These are phyloP conservation scores for Beris morrisii DNA, from an alignment of 2,888 invertebrate species.

Conservation along the genomic window DNA sequence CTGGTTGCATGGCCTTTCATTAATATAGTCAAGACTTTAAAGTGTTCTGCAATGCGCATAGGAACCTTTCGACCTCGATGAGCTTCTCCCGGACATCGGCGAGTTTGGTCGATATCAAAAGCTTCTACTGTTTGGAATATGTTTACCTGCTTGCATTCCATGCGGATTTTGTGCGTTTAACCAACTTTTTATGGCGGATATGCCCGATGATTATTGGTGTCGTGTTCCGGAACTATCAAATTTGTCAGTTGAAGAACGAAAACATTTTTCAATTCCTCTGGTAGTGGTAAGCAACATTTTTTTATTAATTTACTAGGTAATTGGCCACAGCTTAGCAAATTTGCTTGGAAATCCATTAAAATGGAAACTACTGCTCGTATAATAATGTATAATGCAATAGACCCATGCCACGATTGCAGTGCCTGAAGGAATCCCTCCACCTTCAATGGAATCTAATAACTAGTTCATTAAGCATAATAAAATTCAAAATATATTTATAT, in stretches of 20 bases:
- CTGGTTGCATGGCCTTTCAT: slow-evolving; percentile 1
- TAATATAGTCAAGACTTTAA: background rate
- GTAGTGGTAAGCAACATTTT: slow-evolving; percentile 54
- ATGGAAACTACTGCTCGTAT: no score
- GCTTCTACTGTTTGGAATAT: slow-evolving; percentile 79
- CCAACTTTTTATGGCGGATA: slow-evolving; percentile 90
- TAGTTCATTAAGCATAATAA: no score
- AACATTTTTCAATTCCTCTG: slow-evolving; percentile 67
- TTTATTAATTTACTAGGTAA: no score
- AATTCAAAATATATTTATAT: no score
- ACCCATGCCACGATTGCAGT: no score
- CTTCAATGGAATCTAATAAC: no score
- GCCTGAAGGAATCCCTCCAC: no score
- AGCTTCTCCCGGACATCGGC: slow-evolving; percentile 80
- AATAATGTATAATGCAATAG: no score
- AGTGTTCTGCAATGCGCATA: slow-evolving; percentile 37
- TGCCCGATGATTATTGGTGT: slow-evolving; percentile 86
- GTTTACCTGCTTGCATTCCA: slow-evolving; percentile 85
- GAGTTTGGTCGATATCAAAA: slow-evolving; percentile 91
- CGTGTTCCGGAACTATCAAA: slow-evolving; percentile 66
- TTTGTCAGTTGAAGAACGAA: slow-evolving; percentile 62
- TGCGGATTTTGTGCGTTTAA: slow-evolving; percentile 92
- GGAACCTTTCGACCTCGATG: slow-evolving; percentile 74
- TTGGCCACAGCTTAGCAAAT: no score
- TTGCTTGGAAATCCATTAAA: no score